Conservation (phyloP, 2,113 vertebrate genomes). For the Triplophysa rosa region DNA sequence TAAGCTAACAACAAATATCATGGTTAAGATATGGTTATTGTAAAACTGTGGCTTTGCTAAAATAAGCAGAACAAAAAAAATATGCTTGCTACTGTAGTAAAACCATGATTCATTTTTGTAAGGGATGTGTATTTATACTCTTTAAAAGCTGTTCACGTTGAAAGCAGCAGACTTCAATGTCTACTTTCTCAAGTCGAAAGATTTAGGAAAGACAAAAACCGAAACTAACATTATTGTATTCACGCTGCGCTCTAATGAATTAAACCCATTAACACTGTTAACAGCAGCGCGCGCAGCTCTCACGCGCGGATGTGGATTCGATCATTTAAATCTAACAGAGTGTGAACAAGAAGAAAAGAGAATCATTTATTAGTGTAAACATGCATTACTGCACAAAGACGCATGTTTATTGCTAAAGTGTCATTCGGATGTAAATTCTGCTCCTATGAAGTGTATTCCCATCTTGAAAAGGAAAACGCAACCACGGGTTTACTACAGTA, state of each 20-base stretch:
- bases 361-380: constrained; percentile 49
- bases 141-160: too few relatives aligned
- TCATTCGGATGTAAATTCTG: constrained; percentile 45
- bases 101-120: too few relatives aligned
- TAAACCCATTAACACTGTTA: constrained; percentile 71
- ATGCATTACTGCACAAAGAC: constrained; percentile 28
- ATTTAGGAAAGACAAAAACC: constrained; percentile 45
- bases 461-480: constrained; percentile 2
- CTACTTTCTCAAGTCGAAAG: neutral
- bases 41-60: too few relatives aligned
- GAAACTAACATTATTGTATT: constrained; percentile 78
- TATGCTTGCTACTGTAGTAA: too few relatives aligned
- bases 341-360: constrained; percentile 40
- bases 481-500: too few relatives aligned
- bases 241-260: constrained; percentile 74
- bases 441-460: constrained; percentile 44
- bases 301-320: constrained; percentile 73
- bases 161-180: neutral
- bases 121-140: too few relatives aligned
- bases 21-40: too few relatives aligned
- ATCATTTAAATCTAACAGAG: constrained; percentile 56
- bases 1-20: too few relatives aligned
- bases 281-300: constrained; percentile 56
- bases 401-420: constrained; percentile 51
- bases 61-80: too few relatives aligned